phyloP scores from a whole-genome alignment of 2,888 invertebrate genomes.

The Uloborus plumipes region DNA sequence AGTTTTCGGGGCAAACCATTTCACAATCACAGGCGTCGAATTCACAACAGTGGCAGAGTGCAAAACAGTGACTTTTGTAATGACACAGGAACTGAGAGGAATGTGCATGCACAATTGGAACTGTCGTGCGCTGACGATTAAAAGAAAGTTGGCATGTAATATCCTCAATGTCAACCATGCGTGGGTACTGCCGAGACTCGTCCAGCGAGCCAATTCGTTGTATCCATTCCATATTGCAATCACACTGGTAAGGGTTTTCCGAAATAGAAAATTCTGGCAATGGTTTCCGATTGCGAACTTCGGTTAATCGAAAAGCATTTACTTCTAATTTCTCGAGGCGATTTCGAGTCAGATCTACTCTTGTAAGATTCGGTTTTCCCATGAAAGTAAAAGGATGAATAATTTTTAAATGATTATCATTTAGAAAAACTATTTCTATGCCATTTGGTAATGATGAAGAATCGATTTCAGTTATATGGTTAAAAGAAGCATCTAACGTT shows the following conservation, averaged over 20 bases:
- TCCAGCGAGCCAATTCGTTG: conserved; percentile 80
- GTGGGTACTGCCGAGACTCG: conserved; percentile 83
- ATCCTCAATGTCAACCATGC: conserved; percentile 85
- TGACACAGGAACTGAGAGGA: conserved; percentile 81
- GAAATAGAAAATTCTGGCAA: conserved; percentile 68
- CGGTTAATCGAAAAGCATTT: conserved; percentile 86
- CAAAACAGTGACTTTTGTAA: conserved; percentile 87
- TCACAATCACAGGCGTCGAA: conserved; percentile 93
- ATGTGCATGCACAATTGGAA: conserved; percentile 59
- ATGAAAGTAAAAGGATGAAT: conserved; percentile 91
- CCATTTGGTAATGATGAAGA: conserved; percentile 86
- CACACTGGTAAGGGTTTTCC: conserved; percentile 78
- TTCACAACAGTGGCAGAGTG: conserved; percentile 89
- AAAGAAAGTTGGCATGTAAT: conserved; percentile 84
- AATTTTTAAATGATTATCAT: conserved; percentile 87
- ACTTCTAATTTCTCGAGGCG: conserved; percentile 90
- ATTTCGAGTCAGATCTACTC: conserved; percentile 93
- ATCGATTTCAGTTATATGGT: conserved; percentile 79
- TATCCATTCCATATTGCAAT: conserved; percentile 92
- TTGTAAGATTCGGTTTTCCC: conserved; percentile 87
- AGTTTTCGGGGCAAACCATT: conserved; percentile 89
- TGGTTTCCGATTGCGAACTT: conserved; percentile 78
- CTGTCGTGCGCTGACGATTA: conserved; percentile 76
- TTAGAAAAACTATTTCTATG: conserved; percentile 84
- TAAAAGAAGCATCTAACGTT: conserved; percentile 91